These are phyloP conservation scores for Drosophila bocki DNA, from an alignment of 1,140 invertebrate genomes.

Conservation along the genomic window DNA sequence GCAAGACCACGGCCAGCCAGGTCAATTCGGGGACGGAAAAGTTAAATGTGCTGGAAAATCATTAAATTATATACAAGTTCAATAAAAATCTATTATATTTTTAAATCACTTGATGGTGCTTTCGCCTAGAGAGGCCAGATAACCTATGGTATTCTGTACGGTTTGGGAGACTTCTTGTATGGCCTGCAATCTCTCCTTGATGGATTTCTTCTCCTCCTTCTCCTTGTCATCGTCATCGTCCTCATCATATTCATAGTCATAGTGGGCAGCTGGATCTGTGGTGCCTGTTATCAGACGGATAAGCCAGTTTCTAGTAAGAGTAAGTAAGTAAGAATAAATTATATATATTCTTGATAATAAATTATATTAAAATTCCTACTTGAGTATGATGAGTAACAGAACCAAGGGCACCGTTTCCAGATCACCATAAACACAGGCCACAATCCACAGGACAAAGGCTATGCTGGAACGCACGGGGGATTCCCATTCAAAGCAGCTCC, in stretches of 20 bases:
- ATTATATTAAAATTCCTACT: conserved; percentile 85
- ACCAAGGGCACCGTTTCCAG: conserved; percentile 94
- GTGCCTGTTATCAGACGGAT: conserved; percentile 87
- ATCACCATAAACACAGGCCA: conserved; percentile 82
- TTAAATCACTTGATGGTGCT: conserved; percentile 96
- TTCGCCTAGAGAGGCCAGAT: conserved; percentile 96
- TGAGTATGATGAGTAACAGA: conserved; percentile 91
- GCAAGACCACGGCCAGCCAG: conserved; percentile 93
- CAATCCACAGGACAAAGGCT: conserved; percentile 93
- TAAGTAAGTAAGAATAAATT: background rate
- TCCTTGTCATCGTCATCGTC: conserved; percentile 92
- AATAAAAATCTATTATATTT: too few relatives aligned
- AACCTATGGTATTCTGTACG: conserved; percentile 97
- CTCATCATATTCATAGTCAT: conserved; percentile 90
- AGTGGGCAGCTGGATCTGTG: conserved; percentile 88
- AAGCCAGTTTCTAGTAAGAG: conserved; percentile 87
- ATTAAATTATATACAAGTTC: rapidly evolving
- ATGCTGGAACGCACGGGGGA: conserved; percentile 94
- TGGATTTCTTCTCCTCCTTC: conserved; percentile 97
- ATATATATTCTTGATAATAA: too few relatives aligned
- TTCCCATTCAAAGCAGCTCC: conserved; percentile 99
- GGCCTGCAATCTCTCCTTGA: conserved; percentile 96
- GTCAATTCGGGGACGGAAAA: conserved; percentile 99
- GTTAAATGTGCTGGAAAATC: conserved; percentile 93
- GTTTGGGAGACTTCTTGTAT: conserved; percentile 98